These are phyloP conservation scores for Ophonus ardosiacus DNA, from an alignment of 2,888 invertebrate genomes.

Conservation along the genomic window DNA sequence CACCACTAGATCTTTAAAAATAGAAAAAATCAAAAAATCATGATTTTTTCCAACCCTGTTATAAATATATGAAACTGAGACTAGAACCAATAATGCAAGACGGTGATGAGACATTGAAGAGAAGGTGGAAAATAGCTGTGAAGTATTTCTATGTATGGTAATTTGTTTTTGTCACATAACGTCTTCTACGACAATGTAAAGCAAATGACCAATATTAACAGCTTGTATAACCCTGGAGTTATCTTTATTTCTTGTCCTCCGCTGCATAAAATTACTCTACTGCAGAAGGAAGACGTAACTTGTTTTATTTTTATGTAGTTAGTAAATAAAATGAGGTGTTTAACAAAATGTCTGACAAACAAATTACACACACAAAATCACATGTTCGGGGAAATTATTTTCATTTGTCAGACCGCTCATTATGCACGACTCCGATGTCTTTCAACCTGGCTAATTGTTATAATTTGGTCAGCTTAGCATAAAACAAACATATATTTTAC, in stretches of 20 bases:
- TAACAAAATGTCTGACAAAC: slow-evolving; percentile 42
- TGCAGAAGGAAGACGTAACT: neutral
- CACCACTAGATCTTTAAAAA: no score
- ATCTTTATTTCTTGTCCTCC: slow-evolving; percentile 17
- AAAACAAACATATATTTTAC: neutral
- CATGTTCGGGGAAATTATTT: neutral
- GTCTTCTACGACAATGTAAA: neutral
- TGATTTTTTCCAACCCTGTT: no score
- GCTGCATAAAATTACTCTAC: slow-evolving; percentile 1
- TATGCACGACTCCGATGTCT: neutral
- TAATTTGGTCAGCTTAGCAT: neutral
- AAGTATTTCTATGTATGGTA: neutral
- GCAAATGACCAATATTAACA: slow-evolving; percentile 21
- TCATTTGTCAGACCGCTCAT: neutral
- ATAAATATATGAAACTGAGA: no score
- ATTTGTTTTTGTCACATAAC: neutral
- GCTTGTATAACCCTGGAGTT: slow-evolving; percentile 20
- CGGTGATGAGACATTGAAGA: neutral
- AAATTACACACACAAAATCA: slow-evolving; percentile 32
- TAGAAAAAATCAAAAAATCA: no score
- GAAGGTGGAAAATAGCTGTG: neutral
- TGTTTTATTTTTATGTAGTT: slow-evolving; percentile 27
- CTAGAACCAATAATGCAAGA: neutral
- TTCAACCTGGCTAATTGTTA: neutral
- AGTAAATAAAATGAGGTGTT: slow-evolving; percentile 46